Base-by-base conservation (phyloP, 2,888 invertebrate genomes). In the Drosophila percnosoma region DNA sequence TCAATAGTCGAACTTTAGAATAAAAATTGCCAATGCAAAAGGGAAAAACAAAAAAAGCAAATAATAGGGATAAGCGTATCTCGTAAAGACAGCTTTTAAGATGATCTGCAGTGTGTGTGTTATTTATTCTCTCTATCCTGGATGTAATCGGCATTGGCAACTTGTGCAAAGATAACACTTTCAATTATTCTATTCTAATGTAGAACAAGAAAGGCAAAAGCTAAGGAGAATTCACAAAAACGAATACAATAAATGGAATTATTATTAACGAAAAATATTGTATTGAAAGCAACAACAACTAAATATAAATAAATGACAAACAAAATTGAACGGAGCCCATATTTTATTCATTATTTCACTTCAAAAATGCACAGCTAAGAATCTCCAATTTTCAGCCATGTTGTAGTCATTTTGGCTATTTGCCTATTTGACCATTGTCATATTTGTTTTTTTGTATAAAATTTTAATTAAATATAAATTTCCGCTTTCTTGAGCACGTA, bases 391-490 rank as follows among this genome's bases (percentile, higher is more conserved):
- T 60, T 57, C 57, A 64, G 36, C 33, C 29, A 18, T 63, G 31
- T 55, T 61, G 38, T 21, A 57, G 59, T 62, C 18, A 60, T 59
- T 64, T 38, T 52, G 15, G 24, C 18, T 36, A 24, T 38, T 62
- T n/a, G 1, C 0, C 5, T 24, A 18, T 49, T 27, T 27, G 31
- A 45, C 31, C 8, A 31, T 21, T 51, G 0, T 15, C 5, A 15
- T 53, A 36, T 18, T 48, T 58, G 52, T 52, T 66, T 71, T 71
- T 83, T 60, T 72, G 48, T 61, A 52, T 62, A 61, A 59, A 66
- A 73, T 87, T 87, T 87, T 89, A 87, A 89, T 88, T 88, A 89
- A 87, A 90, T 81, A 75, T 63, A 78, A 78, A 81, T 90, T 90
- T 87, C 79, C 90, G 87, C 79, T 81, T 75, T 83, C 87, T 84